Evolutionary conservation across 2,888 invertebrate genomes (phyloP).

Genomic region (Ichneumoninae sp.): DNA sequence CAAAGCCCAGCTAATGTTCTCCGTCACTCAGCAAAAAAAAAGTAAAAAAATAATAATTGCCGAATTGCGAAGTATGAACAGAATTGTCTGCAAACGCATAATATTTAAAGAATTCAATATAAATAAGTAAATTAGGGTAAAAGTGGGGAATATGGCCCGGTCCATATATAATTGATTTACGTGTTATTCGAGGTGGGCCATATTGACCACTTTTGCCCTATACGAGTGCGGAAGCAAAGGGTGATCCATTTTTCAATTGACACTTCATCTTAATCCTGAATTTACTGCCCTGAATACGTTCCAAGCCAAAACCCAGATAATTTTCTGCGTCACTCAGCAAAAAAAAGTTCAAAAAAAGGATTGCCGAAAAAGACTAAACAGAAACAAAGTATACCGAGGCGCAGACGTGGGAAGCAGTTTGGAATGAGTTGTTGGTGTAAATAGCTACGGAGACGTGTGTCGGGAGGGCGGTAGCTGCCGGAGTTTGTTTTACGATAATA

Average conservation of each 20-base stretch:
- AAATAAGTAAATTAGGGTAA: neutral
- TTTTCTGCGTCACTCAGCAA: neutral
- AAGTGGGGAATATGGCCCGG: too few species aligned
- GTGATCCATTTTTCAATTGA: slow-evolving; percentile 15
- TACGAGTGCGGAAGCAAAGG: slow-evolving; percentile 12
- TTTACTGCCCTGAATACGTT: neutral
- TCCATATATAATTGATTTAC: too few species aligned
- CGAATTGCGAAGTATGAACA: too few species aligned
- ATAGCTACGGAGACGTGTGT: slow-evolving; percentile 44
- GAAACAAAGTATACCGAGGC: neutral
- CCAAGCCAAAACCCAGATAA: neutral
- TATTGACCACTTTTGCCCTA: neutral
- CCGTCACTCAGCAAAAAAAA: too few species aligned
- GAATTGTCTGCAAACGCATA: too few species aligned
- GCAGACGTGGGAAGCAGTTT: slow-evolving; percentile 31
- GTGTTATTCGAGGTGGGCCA: too few species aligned
- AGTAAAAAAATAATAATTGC: too few species aligned
- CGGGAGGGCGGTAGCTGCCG: neutral
- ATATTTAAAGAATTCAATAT: too few species aligned
- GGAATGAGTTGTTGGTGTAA: slow-evolving; percentile 27
- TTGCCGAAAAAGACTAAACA: neutral
- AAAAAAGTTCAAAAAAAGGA: too few species aligned
- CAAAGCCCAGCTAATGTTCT: too few species aligned
- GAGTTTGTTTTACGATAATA: slow-evolving; percentile 64
- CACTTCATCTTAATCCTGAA: neutral